Evolutionary conservation across 2,888 invertebrate species (phyloP).

Genomic region (Habrosyne pyritoides): DNA sequence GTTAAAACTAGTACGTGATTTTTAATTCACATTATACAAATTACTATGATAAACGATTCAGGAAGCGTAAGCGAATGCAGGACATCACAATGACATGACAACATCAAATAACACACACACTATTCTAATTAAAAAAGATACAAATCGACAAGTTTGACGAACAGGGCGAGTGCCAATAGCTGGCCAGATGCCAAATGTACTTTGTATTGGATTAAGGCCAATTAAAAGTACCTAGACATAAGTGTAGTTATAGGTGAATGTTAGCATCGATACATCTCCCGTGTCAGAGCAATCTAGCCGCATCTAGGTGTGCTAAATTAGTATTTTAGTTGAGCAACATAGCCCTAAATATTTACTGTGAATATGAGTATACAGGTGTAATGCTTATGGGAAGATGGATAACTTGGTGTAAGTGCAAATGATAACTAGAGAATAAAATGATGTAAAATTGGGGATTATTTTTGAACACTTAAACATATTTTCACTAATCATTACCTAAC

Average conservation of each 20-base stretch:
- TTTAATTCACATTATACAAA: slow-evolving; percentile 3
- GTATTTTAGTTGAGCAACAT: slow-evolving; percentile 53
- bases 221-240: slow-evolving; percentile 76
- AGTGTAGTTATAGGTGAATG: slow-evolving; percentile 53
- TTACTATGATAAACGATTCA: slow-evolving; percentile 26
- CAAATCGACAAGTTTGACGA: slow-evolving; percentile 79
- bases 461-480: too few species aligned
- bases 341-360: slow-evolving; percentile 34
- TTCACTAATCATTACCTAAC: too few species aligned
- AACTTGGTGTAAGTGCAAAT: not conserved
- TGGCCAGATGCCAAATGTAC: slow-evolving; percentile 76
- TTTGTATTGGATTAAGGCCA: slow-evolving; percentile 83
- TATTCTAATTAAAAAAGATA: slow-evolving; percentile 73
- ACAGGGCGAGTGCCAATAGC: slow-evolving; percentile 73
- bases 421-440: not conserved
- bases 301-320: slow-evolving; percentile 71
- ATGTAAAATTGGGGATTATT: not conserved
- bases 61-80: slow-evolving; percentile 33
- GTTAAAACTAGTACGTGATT: not conserved
- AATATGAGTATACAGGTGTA: not conserved
- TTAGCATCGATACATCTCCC: slow-evolving; percentile 71
- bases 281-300: slow-evolving; percentile 64
- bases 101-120: slow-evolving; percentile 44
- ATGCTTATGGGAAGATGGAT: not conserved
- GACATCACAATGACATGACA: slow-evolving; percentile 33